Percentiles rank a stretch among this genome's conserved stretches.
These are phyloP conservation scores for Dynastes maya DNA, from an alignment of 2,888 invertebrate species.

Conservation along the genomic window DNA sequence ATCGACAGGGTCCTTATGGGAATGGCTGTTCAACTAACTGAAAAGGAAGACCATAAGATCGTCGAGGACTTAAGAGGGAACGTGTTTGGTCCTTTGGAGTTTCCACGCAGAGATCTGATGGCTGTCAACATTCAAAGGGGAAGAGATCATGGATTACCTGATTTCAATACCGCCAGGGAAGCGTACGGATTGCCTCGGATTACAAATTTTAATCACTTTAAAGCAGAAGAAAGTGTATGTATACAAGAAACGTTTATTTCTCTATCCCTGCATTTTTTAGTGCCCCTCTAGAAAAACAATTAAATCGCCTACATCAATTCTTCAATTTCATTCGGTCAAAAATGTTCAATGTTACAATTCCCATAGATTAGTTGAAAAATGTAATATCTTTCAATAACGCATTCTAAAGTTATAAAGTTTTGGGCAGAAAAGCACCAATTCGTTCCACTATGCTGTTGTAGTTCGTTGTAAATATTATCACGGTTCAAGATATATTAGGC, in stretches of 20 bases:
- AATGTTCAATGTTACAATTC: too few relatives aligned
- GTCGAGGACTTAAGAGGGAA: conserved; percentile 75
- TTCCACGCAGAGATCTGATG: conserved; percentile 75
- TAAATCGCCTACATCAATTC: too few relatives aligned
- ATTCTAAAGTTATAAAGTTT: too few relatives aligned
- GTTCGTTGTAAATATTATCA: too few relatives aligned
- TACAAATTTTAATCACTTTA: conserved; percentile 62
- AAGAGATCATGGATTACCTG: conserved; percentile 75
- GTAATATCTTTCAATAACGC: too few relatives aligned
- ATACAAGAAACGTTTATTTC: not conserved
- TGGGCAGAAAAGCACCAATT: too few relatives aligned
- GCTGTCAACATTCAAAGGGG: conserved; percentile 75
- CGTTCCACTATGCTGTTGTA: too few relatives aligned
- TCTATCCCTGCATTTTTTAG: not conserved
- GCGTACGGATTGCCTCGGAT: conserved; percentile 69
- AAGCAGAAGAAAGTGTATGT: conserved; percentile 45
- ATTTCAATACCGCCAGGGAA: conserved; percentile 75
- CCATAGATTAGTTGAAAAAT: too few relatives aligned
- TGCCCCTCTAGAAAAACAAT: too few relatives aligned
- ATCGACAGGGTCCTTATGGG: conserved; percentile 74
- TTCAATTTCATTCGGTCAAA: too few relatives aligned
- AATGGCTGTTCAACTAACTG: conserved; percentile 72
- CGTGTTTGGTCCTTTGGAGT: conserved; percentile 75
- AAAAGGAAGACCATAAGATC: conserved; percentile 73
- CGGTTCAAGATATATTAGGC: too few relatives aligned